These are phyloP conservation scores for Mesopsocus fuscifrons DNA, from an alignment of 2,888 invertebrate genomes.

Conservation along the genomic window DNA sequence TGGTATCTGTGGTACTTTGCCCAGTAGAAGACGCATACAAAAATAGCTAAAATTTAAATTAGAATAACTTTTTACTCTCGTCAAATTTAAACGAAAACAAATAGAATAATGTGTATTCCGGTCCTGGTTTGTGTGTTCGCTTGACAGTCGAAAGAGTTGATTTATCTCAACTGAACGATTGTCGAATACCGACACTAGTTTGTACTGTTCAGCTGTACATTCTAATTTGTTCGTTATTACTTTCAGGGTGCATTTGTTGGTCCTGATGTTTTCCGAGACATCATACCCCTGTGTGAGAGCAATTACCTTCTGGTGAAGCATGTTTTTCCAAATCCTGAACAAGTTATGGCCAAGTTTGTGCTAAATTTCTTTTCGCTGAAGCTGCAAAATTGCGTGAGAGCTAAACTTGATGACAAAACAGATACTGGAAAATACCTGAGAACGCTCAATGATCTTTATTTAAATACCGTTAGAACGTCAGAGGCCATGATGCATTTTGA, in stretches of 20 bases:
- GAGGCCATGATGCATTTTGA: conserved; percentile 51
- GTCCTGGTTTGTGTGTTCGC: too few relatives aligned
- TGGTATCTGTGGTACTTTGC: too few relatives aligned
- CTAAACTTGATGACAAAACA: conserved; percentile 57
- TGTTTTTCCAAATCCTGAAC: conserved; percentile 88
- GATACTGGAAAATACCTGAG: conserved; percentile 77
- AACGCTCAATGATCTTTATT: conserved; percentile 76
- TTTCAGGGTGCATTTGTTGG: conserved; percentile 63
- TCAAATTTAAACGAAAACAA: too few relatives aligned
- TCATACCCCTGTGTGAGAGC: conserved; percentile 73
- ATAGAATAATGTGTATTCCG: too few relatives aligned
- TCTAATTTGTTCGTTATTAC: too few relatives aligned
- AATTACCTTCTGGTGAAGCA: conserved; percentile 67
- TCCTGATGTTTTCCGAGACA: conserved; percentile 78
- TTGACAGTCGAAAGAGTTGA: too few relatives aligned
- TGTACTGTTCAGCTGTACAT: too few relatives aligned
- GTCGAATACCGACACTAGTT: too few relatives aligned
- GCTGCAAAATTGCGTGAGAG: conserved; percentile 66
- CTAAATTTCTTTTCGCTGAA: conserved; percentile 87
- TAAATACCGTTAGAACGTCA: conserved; percentile 59
- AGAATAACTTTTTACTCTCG: too few relatives aligned
- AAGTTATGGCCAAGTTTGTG: conserved; percentile 96
- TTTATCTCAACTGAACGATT: too few relatives aligned
- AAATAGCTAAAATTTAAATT: too few relatives aligned
- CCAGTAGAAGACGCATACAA: too few relatives aligned